Conservation (phyloP, 2,113 vertebrate species). For the Genyomyrus donnyi region DNA sequence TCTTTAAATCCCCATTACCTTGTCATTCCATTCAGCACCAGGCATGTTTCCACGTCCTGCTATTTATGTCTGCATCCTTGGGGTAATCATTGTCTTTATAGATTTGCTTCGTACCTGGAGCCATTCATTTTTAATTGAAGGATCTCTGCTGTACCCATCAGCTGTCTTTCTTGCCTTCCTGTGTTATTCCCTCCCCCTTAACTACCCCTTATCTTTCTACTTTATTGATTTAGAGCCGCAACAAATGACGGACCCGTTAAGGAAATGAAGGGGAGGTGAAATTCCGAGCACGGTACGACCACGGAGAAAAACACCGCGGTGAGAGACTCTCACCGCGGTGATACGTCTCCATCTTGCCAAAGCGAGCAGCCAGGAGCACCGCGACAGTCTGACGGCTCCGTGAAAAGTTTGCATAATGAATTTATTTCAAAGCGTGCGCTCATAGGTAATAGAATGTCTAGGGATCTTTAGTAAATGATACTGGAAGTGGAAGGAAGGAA, state of each 20-base stretch:
- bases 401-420: neutral
- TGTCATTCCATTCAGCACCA: neutral
- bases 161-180: neutral
- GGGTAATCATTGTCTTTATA: slow-evolving; percentile 11
- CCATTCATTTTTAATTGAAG: slow-evolving; percentile 29
- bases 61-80: slow-evolving; percentile 12
- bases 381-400: neutral
- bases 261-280: neutral
- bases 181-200: neutral
- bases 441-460: neutral
- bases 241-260: neutral
- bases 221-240: neutral
- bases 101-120: slow-evolving; percentile 10
- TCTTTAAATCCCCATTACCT: slow-evolving; percentile 19
- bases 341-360: neutral
- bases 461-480: neutral
- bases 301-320: neutral
- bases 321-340: neutral
- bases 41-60: neutral
- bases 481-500: neutral
- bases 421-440: neutral
- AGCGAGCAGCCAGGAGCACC: neutral
- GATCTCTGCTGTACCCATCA: neutral
- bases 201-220: slow-evolving; percentile 2
- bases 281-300: neutral